Base-by-base conservation (phyloP, 2,888 invertebrate genomes). In the Marronus borbonicus region DNA sequence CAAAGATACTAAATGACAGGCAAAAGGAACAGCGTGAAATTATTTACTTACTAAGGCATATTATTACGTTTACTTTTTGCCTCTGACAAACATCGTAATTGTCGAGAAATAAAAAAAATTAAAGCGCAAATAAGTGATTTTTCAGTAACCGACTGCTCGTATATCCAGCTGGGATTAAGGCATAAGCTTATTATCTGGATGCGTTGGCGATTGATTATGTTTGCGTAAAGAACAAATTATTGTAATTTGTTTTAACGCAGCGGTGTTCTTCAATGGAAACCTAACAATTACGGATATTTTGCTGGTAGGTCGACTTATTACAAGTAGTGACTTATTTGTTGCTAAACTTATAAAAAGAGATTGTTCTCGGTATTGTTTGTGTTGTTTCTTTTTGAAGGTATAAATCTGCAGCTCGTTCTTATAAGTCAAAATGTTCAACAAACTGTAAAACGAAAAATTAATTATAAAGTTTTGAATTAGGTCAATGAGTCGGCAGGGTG, bases 401-500 rank as follows among this genome's bases (percentile, higher is more conserved):
- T 44, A 44, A 8, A 44, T 44, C 12, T 12, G 10, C 2, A 12
- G 12, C 12, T 44, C 8, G 7, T 44, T 44, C 2, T 8, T 2
- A 44, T 8, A 12, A 44, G 12, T 8, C 44, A 12, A 44, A 44
- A 44, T 44, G 8, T 44, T 44, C 2, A 7, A 44, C 12, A 12
- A 44, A 12, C 2, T 44, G 44, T 8, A 44, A 44, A 44, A 44
- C 44, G 12, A 44, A 12, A 12, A 2, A 12, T 12, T 12, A 44
- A 44, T 12, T 0, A 44, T 44, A 12, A 50, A 70, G 17, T 36
- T 20, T 39, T 36, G n/a, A 70, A 70, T 70, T 39, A 58, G 70
- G 55, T 58, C 70, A 55, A 36, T 14, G 17, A 17, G 69, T 36
- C 36, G 31, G 69, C 14, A 31, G 68, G 55, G 69, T 55, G 55